phyloP scores from a whole-genome alignment of 2,888 invertebrate species.

The Apodemia mormo region DNA sequence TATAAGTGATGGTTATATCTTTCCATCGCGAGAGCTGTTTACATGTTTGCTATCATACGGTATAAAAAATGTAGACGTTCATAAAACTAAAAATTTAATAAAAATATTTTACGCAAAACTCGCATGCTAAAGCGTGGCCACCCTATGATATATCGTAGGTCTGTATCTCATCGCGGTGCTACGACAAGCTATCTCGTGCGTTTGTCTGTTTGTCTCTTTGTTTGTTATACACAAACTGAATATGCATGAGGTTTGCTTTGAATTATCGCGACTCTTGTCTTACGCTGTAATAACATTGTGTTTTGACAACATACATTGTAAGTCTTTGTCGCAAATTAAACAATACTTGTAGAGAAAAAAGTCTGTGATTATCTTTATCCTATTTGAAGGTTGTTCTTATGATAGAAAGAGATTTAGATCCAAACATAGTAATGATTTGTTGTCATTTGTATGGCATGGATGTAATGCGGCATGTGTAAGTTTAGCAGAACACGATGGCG shows the following conservation, averaged over 20 bases:
- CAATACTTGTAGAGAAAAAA: background rate
- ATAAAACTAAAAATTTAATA: too few relatives aligned
- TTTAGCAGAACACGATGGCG: too few relatives aligned
- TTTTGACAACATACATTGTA: constrained; percentile 41
- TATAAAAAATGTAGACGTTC: too few relatives aligned
- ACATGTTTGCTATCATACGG: too few relatives aligned
- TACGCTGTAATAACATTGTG: constrained; percentile 48
- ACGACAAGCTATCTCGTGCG: constrained; percentile 43
- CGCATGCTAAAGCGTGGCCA: constrained; percentile 35
- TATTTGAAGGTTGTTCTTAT: background rate
- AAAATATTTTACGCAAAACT: too few relatives aligned
- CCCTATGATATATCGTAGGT: constrained; percentile 32
- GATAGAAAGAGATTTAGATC: background rate
- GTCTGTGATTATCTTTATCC: too few relatives aligned
- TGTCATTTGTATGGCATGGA: background rate
- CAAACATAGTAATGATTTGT: background rate
- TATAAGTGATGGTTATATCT: too few relatives aligned
- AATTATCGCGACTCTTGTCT: constrained; percentile 47
- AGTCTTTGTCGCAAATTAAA: background rate
- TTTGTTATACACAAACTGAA: constrained; percentile 56
- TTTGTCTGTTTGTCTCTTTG: constrained; percentile 57
- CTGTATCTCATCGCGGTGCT: constrained; percentile 40
- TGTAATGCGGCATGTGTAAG: too few relatives aligned
- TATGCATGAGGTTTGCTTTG: constrained; percentile 63
- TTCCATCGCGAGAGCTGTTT: too few relatives aligned